Evolutionary conservation across 2,113 vertebrate genomes (phyloP).

Genomic region (Neoarius graeffei): DNA sequence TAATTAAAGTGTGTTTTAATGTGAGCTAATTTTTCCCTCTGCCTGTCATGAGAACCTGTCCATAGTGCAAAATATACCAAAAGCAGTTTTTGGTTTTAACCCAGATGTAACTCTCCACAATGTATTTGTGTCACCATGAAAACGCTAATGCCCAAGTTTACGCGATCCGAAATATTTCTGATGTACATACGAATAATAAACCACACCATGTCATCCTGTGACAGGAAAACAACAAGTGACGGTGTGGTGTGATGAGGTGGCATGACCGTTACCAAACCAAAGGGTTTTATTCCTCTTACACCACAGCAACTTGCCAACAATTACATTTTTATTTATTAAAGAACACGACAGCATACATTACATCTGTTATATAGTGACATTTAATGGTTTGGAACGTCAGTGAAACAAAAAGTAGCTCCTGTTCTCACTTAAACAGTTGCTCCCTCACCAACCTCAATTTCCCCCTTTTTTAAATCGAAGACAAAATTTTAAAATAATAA

Average conservation of each 20-base stretch:
- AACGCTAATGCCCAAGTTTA: background rate
- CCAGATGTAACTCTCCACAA: no score
- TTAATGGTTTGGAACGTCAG: background rate
- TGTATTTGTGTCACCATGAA: background rate
- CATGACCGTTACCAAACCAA: background rate
- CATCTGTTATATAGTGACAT: background rate
- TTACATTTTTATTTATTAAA: background rate
- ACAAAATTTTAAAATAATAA: no score
- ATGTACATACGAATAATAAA: no score
- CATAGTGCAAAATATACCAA: no score
- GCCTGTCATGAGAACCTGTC: background rate
- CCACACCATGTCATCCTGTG: background rate
- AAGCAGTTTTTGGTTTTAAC: background rate
- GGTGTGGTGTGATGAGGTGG: background rate
- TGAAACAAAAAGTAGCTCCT: background rate
- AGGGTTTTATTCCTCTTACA: no score
- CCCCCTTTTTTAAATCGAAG: no score
- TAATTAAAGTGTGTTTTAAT: background rate
- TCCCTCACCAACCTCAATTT: background rate
- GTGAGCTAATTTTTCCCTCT: background rate
- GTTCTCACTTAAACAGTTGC: background rate
- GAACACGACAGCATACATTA: background rate
- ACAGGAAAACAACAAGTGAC: background rate
- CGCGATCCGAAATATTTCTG: background rate
- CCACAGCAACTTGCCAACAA: no score